A percentile compares a stretch with the other conserved stretches of the same genome.
These are phyloP conservation scores for Hippocampus abdominalis DNA, from an alignment of 2,113 vertebrate species.

Conservation along the genomic window DNA sequence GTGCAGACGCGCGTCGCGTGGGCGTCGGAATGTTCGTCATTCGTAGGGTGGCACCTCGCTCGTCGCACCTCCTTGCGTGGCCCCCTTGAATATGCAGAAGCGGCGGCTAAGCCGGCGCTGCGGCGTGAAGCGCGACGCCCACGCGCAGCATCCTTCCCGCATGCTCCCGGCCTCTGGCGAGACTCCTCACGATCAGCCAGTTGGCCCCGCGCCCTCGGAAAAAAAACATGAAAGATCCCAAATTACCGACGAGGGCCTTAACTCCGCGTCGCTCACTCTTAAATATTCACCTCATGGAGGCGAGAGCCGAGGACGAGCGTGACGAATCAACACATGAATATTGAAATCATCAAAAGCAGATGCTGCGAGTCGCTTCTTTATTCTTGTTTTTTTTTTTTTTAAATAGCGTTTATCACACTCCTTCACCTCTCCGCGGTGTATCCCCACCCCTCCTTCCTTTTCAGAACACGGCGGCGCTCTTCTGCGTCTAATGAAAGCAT, in stretches of 20 bases:
- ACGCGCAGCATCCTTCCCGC: slow-evolving; percentile 23
- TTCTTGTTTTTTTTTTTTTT: slow-evolving; percentile 46
- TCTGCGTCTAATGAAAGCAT: slow-evolving; percentile 82
- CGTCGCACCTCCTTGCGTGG: slow-evolving; percentile 49
- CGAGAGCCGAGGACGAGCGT: slow-evolving; percentile 46
- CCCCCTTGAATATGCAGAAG: slow-evolving; percentile 43
- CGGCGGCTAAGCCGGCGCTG: slow-evolving; percentile 43
- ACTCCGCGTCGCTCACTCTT: slow-evolving; percentile 23
- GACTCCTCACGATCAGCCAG: slow-evolving; percentile 33
- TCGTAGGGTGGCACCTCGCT: slow-evolving; percentile 54
- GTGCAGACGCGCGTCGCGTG: slow-evolving; percentile 22
- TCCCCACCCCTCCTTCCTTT: slow-evolving; percentile 33
- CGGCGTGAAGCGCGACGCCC: slow-evolving; percentile 41
- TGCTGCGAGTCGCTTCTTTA: slow-evolving; percentile 31
- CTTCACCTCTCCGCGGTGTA: slow-evolving; percentile 54
- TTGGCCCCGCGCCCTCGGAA: slow-evolving; percentile 28
- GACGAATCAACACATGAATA: slow-evolving; percentile 69
- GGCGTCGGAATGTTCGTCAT: slow-evolving; percentile 53
- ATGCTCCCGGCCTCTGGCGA: slow-evolving; percentile 28
- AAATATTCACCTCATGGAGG: slow-evolving; percentile 46
- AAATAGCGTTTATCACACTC: slow-evolving; percentile 59
- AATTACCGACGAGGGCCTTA: slow-evolving; percentile 53
- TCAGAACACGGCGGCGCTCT: slow-evolving; percentile 27
- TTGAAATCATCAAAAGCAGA: slow-evolving; percentile 65
- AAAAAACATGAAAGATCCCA: slow-evolving; percentile 49